Evolutionary conservation across 1,140 invertebrate species (phyloP).

Genomic region (Aphis gossypii): DNA sequence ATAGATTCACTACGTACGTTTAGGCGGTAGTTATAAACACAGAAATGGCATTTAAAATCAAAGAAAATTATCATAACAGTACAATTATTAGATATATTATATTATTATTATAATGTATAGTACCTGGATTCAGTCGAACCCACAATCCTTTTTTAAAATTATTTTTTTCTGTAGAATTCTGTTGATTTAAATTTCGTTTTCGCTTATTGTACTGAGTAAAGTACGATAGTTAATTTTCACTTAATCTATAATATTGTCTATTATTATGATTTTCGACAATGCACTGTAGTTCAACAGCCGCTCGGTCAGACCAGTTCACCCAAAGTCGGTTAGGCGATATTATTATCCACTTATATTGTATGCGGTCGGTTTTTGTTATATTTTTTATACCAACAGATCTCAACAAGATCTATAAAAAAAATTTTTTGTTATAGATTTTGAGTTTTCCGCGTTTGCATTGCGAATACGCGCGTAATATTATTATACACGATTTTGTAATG

Average conservation of each 20-base stretch:
- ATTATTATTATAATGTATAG: too few species aligned
- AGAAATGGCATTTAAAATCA: neutral
- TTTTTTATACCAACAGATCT: neutral
- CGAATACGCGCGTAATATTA: neutral
- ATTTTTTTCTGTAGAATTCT: too few species aligned
- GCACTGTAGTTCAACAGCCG: neutral
- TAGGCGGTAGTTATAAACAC: neutral
- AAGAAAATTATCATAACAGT: neutral
- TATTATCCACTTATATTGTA: neutral
- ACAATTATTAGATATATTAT: neutral
- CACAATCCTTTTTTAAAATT: too few species aligned
- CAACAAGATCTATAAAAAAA: neutral
- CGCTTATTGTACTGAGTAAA: too few species aligned
- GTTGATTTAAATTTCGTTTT: too few species aligned
- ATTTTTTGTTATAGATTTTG: too few species aligned
- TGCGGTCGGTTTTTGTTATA: neutral
- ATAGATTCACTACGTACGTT: neutral
- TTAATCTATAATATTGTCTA: too few species aligned
- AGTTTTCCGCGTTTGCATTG: neutral
- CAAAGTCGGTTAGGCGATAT: neutral
- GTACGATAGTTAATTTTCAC: too few species aligned
- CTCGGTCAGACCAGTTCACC: neutral
- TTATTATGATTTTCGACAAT: neutral
- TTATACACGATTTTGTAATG: neutral
- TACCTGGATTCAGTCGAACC: too few species aligned